These are phyloP conservation scores for Ancistrus triradiatus DNA, from an alignment of 2,113 vertebrate genomes.

Conservation along the genomic window DNA sequence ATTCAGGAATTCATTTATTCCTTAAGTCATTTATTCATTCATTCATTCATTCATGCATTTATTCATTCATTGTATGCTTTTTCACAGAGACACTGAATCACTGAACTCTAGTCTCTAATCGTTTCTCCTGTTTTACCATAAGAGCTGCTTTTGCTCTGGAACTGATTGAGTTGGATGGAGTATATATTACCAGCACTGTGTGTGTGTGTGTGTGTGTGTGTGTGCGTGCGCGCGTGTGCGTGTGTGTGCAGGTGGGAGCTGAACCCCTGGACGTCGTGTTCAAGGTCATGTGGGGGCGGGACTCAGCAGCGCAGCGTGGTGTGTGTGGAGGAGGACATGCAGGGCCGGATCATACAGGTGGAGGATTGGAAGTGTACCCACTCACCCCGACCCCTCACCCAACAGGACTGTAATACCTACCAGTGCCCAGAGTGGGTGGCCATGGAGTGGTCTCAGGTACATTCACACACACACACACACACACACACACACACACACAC, in stretches of 20 bases:
- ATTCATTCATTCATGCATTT: too few species aligned
- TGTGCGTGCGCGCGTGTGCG: background rate
- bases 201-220: background rate
- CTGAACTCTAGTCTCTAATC: too few species aligned
- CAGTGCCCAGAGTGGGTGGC: slow-evolving; percentile 89
- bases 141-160: too few species aligned
- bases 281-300: slow-evolving; percentile 85
- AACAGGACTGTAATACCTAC: slow-evolving; percentile 84
- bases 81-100: too few species aligned
- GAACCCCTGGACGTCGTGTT: slow-evolving; percentile 91
- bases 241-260: slow-evolving; percentile 80
- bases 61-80: too few species aligned
- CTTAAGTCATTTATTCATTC: too few species aligned
- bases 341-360: slow-evolving; percentile 78
- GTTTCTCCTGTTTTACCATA: too few species aligned
- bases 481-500: background rate
- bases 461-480: background rate
- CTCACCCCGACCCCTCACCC: slow-evolving; percentile 74
- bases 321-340: slow-evolving; percentile 86
- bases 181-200: too few species aligned
- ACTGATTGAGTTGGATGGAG: too few species aligned
- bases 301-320: slow-evolving; percentile 82
- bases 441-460: slow-evolving; percentile 94
- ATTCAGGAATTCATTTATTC: too few species aligned
- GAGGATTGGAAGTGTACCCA: slow-evolving; percentile 95